Evolutionary conservation across 2,888 invertebrate genomes (phyloP).

Genomic region (Ormia ochracea): DNA sequence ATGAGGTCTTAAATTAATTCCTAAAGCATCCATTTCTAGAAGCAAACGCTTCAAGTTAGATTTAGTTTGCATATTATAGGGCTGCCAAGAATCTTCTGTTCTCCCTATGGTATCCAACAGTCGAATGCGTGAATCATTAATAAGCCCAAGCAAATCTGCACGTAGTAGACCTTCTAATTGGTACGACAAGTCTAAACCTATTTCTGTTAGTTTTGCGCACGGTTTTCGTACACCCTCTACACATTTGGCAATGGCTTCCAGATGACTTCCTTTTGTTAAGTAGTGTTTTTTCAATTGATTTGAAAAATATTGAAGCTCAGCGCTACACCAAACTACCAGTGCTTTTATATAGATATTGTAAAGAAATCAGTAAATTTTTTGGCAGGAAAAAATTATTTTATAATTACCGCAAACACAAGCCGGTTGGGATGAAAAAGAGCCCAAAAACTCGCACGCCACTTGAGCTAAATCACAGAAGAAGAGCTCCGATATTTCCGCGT

Average conservation of each 20-base stretch:
- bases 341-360: too few species aligned
- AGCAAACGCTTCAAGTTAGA: slow-evolving; percentile 74
- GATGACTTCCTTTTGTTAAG: slow-evolving; percentile 90
- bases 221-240: slow-evolving; percentile 85
- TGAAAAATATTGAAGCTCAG: slow-evolving; percentile 87
- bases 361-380: not conserved
- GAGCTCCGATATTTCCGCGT: slow-evolving; percentile 79
- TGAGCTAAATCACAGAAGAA: slow-evolving; percentile 84
- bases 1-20: slow-evolving; percentile 74
- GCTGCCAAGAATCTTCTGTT: slow-evolving; percentile 76
- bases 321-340: slow-evolving; percentile 93
- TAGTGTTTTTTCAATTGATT: slow-evolving; percentile 91
- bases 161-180: slow-evolving; percentile 91
- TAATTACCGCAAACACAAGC: slow-evolving; percentile 84
- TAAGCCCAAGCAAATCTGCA: slow-evolving; percentile 79
- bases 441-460: slow-evolving; percentile 85
- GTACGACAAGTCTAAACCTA: slow-evolving; percentile 93
- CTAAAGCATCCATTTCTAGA: slow-evolving; percentile 73
- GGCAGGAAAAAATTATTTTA: not conserved
- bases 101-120: slow-evolving; percentile 75
- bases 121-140: slow-evolving; percentile 75
- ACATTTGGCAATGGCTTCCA: slow-evolving; percentile 91
- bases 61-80: slow-evolving; percentile 76
- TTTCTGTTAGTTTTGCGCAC: slow-evolving; percentile 78
- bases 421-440: slow-evolving; percentile 87